Evolutionary conservation across 2,888 invertebrate species (phyloP), one percentile per base, ranked within the genome.

Genomic region (Orthonevra nobilis): DNA sequence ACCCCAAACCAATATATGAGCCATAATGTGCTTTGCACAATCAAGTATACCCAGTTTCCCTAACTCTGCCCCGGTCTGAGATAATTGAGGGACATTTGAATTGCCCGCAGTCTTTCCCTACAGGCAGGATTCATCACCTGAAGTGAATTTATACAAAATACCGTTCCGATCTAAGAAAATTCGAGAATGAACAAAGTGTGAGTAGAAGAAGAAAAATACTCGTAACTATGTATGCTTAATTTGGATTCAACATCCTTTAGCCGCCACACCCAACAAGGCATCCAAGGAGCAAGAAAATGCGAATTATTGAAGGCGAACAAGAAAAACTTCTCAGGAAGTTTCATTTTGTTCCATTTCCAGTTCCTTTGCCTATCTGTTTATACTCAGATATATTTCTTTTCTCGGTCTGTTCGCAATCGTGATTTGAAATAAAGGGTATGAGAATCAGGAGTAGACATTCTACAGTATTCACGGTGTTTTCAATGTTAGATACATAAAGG

Each of bases 321-420:
- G 60, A 52, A 60, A 60, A 60, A 60, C 60, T 69, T 60, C 60
- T 69, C 60, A 50, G 69, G 69, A 60, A 69, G 69, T 60, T 38
- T 68, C 40, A 26, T 60, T 60, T 50, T 58, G 50, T 69, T 69
- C 48, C 68, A 23, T 50, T 50, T 60, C 60, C 58, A 69, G 42
- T 5, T 19, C 23, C 20, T 19, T 19, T 46, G 9, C 42, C 19
- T 32, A 20, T 10, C 30, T n/a, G 6, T 20, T 19, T 32, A 48
- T 38, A 30, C 14, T n/a, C n/a, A n/a, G n/a, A 32, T 15, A 6
- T 12, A n/a, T 42, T 12, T 38, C 7, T 34, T 32, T 12, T 20
- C 10, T n/a, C 26, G 14, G 14, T 17, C 10, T 30, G 48, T 69
- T 36, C 46, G 15, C 30, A 40, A 40, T 60, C 68, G 20, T 60